Conservation (phyloP, 2,113 vertebrate genomes). For the Chamaetylas fuelleborni region DNA sequence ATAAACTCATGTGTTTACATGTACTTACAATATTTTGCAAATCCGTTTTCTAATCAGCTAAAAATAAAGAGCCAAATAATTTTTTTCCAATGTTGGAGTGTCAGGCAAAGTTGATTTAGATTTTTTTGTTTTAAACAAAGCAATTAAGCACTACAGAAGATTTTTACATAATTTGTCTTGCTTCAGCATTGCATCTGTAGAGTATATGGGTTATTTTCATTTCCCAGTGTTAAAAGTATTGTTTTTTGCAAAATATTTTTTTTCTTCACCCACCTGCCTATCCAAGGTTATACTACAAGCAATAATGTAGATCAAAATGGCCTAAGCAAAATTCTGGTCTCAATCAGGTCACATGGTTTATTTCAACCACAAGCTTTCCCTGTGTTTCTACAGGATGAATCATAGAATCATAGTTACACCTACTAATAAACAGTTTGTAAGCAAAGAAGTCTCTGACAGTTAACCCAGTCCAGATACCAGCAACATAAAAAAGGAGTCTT, state of each 20-base stretch:
- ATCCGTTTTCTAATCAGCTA: not conserved
- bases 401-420: not conserved
- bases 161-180: not conserved
- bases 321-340: not conserved
- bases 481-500: not conserved
- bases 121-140: not conserved
- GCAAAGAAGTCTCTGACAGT: not conserved
- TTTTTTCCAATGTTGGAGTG: not conserved
- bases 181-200: not conserved
- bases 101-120: conserved; percentile 13
- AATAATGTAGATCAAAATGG: not conserved
- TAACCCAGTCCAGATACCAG: not conserved
- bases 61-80: conserved; percentile 42
- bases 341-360: not conserved
- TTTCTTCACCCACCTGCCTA: not conserved
- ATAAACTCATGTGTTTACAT: conserved; percentile 38
- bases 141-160: not conserved
- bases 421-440: not conserved
- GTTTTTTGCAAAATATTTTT: not conserved
- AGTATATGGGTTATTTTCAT: not conserved
- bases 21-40: conserved; percentile 9
- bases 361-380: not conserved
- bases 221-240: not conserved
- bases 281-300: not conserved
- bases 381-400: not conserved